These are phyloP conservation scores for Lamellibrachia satsuma DNA, from an alignment of 2,888 invertebrate genomes.

Conservation along the genomic window DNA sequence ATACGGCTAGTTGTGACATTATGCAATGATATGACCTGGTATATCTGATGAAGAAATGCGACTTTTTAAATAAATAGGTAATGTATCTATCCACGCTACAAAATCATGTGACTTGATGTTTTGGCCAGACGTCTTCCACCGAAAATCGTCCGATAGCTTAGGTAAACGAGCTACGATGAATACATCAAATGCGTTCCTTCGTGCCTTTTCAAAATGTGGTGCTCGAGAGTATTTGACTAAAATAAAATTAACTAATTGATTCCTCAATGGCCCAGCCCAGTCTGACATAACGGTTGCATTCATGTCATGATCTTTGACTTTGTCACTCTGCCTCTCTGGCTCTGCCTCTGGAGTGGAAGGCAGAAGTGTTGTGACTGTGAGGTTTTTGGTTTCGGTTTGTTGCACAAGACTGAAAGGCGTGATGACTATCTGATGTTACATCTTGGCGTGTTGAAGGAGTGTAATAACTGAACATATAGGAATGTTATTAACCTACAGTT, in stretches of 20 bases:
- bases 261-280: neutral
- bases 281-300: neutral
- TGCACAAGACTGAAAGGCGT: no score
- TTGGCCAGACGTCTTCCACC: neutral
- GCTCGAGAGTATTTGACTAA: neutral
- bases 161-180: neutral
- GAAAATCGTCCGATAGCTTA: neutral
- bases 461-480: no score
- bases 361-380: no score
- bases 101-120: conserved; percentile 7
- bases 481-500: neutral
- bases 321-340: no score
- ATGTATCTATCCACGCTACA: neutral
- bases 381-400: no score
- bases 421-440: no score
- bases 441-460: no score
- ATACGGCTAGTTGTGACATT: neutral
- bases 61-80: neutral
- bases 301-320: no score
- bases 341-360: no score
- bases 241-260: neutral
- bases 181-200: neutral
- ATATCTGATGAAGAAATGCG: neutral
- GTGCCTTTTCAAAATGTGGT: neutral
- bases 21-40: neutral